These are phyloP conservation scores for Cryptoprocta ferox DNA, from an alignment of 2,797 vertebrate species.

Conservation along the genomic window DNA sequence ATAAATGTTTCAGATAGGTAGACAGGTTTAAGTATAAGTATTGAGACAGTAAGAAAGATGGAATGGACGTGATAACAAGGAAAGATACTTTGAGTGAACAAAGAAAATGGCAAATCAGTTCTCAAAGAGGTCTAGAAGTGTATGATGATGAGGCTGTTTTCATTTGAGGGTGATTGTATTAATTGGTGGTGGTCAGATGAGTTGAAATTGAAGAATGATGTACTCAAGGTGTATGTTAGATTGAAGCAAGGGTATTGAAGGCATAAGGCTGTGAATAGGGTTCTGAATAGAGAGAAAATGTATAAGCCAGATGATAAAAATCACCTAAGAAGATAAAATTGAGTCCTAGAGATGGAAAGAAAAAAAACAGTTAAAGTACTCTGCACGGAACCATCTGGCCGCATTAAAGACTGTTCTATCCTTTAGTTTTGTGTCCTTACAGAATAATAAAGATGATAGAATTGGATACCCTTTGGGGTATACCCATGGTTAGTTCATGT, in stretches of 20 bases:
- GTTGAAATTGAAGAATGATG: neutral
- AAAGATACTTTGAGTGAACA: neutral
- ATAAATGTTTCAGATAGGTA: neutral
- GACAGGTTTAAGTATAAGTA: neutral
- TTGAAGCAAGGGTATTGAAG: constrained; percentile 23
- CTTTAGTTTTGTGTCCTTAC: neutral
- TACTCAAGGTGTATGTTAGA: neutral
- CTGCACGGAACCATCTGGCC: neutral
- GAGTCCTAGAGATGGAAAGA: neutral
- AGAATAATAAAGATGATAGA: constrained; percentile 10
- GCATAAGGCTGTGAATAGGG: neutral
- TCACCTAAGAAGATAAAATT: neutral
- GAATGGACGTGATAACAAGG: neutral
- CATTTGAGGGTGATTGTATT: neutral
- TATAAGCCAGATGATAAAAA: neutral
- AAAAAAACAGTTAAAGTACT: neutral
- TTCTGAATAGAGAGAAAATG: neutral
- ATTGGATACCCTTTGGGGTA: neutral
- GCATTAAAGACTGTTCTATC: neutral
- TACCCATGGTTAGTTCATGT: neutral
- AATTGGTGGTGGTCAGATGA: constrained; percentile 14
- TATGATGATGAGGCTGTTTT: neutral
- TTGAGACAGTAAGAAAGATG: neutral
- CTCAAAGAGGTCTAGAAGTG: constrained; percentile 5
- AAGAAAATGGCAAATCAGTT: neutral